Conservation (phyloP, 1,140 invertebrate genomes). For the Drosophila pallidifrons region DNA sequence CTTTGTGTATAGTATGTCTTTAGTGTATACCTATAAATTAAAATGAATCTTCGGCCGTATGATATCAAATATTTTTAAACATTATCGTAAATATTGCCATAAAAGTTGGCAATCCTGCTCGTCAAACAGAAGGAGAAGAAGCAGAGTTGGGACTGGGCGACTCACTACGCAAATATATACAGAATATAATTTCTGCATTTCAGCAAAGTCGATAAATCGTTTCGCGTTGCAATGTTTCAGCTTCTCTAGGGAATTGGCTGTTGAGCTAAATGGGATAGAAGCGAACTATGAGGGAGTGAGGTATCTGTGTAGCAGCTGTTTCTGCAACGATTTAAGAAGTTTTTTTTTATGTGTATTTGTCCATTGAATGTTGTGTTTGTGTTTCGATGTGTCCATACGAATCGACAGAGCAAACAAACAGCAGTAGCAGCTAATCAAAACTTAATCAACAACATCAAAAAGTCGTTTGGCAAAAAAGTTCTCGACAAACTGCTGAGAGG, state of each 20-base stretch:
- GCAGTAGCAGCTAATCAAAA: conserved; percentile 64
- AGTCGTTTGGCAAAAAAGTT: conserved; percentile 59
- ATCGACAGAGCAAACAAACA: conserved; percentile 13
- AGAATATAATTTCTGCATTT: conserved; percentile 46
- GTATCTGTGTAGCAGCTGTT: conserved; percentile 18
- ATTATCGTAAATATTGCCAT: too few species aligned
- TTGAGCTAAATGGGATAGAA: not conserved
- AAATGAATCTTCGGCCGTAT: too few species aligned
- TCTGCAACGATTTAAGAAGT: conserved; percentile 20
- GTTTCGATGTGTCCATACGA: conserved; percentile 7
- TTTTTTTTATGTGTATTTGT: conserved; percentile 1
- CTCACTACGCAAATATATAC: conserved; percentile 36
- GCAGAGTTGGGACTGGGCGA: not conserved
- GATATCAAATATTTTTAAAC: too few species aligned
- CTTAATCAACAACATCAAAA: conserved; percentile 72
- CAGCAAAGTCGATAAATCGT: conserved; percentile 49
- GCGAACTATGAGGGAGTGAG: not conserved
- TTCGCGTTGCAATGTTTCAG: conserved; percentile 30
- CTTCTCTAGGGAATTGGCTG: not conserved
- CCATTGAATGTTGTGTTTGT: conserved; percentile 3
- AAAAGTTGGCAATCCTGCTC: not conserved
- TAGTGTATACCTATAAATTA: too few species aligned
- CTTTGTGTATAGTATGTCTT: too few species aligned
- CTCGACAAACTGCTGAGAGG: not conserved
- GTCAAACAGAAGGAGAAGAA: not conserved